Evolutionary conservation across 2,113 vertebrate genomes (phyloP), one percentile per base, ranked within the genome.

Genomic region (Lanius collurio): DNA sequence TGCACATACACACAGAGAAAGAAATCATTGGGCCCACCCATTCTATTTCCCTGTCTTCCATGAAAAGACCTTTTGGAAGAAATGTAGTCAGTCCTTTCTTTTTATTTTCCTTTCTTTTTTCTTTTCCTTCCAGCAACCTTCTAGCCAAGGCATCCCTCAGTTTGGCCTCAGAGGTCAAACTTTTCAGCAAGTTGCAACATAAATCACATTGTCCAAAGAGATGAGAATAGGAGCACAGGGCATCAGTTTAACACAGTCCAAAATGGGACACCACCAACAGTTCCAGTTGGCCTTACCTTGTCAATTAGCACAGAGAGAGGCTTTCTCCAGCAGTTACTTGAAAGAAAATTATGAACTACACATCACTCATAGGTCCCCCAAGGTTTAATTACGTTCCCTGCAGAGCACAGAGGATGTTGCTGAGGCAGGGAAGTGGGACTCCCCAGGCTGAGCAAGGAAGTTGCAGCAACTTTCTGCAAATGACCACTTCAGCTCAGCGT

Each of bases 401-500:
- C 15, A 27, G 15, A 52, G 53, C 31, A 73, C 55, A 93, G 55
- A 92, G 35, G 42, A 59, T 63, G 21, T 13, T 1, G 1, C 56
- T 44, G 42, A 53, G 30, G 37, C 46, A 47, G 23, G 39, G 27
- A 46, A 77, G 8, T 24, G 21, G 28, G 27, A 50, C 0, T 3
- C 5, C 31, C 28, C 22, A 65, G 28, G 24, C 31, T 90, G 63
- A 64, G 7, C 24, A 70, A 49, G 49, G 47, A 82, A 87, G 35
- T 56, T 67, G 14, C 15, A 62, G 50, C 33, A 90, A 44, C 55
- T 70, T 83, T 70, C 37, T 83, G 37, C 46, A 14, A 37, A 27
- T 1, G 1, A 69, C 13, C 7, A 1, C 19, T 69, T n/a, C 37
- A 65, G 11, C 0, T 37, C 64, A 95, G 22, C 11, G 7, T 46